Base-by-base conservation (phyloP, 2,888 invertebrate genomes). In the Mythimna impura region DNA sequence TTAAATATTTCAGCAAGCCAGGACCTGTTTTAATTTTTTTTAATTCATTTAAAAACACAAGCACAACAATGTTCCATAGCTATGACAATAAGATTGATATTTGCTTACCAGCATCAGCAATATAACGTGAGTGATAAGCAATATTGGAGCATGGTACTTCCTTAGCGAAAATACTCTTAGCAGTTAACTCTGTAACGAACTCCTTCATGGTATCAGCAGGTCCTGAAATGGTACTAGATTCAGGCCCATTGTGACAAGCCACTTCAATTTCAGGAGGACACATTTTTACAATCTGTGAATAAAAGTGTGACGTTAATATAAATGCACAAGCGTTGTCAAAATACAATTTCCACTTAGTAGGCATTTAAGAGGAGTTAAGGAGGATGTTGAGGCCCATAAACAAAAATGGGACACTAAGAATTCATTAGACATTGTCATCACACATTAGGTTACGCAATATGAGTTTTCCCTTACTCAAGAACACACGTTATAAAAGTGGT, bases 61-160 rank as follows among this genome's bases (percentile, higher is more conserved):
- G 14, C 14, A 5, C 43, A 5, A 52, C 50, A 52, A 52, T 52
- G 50, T n/a, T n/a, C 8, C n/a, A n/a, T 52, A 52, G 7, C 1
- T 40, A 20, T 12, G 43, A 20, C 1, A 73, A 22, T 50, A 52
- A 52, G 7, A 34, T 12, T 20, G 22, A 61, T 64, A 55, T 54
- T 55, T 65, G 9, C 34, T 73, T 60, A 66, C 86, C 83, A 84
- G 97, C 97, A 68, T 97, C 96, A 2, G 97, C 96, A 86, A 99
- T 98, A 86, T 98, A 98, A 55, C 97, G 97, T 60, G 98, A 98
- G 90, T 99, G 99, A 89, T 99, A 99, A 0, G 99, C 98, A 78
- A 99, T 98, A 86, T 98, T 98, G 22, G 98, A 97, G 80, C 98
- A 98, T 3, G 94, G 93, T 3, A 95, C 95, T 84, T 95, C 95